phyloP scores from a whole-genome alignment of 2,113 vertebrate species.

The Tinamus guttatus region DNA sequence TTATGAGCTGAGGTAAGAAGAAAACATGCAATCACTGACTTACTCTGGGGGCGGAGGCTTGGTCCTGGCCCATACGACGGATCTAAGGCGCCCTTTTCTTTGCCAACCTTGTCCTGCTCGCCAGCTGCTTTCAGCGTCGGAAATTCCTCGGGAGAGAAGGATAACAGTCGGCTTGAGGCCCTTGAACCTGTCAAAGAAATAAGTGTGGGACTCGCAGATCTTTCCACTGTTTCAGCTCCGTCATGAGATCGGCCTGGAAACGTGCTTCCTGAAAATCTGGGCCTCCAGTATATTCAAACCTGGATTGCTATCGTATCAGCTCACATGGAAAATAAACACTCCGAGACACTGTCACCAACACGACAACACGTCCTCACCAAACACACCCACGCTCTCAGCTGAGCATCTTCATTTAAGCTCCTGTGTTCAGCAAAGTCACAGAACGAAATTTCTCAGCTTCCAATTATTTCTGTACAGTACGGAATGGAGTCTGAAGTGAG shows the following conservation, averaged over 20 bases:
- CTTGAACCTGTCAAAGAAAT: conserved; percentile 89
- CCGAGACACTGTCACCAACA: conserved; percentile 10
- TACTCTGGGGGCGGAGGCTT: conserved; percentile 99
- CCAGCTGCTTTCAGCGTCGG: conserved; percentile 99
- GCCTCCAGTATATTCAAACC: not conserved
- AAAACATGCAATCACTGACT: conserved; percentile 43
- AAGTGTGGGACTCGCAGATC: not conserved
- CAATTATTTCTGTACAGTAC: not conserved
- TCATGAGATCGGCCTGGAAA: not conserved
- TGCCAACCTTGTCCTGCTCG: conserved; percentile 99
- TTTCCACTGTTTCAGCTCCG: not conserved
- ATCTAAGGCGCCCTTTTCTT: conserved; percentile 99
- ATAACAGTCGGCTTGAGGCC: conserved; percentile 99
- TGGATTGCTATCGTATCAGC: not conserved
- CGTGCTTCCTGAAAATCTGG: not conserved
- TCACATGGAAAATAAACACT: not conserved
- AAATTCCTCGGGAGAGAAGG: conserved; percentile 99
- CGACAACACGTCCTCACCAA: not conserved
- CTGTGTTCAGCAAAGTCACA: not conserved
- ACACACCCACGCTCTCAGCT: conserved; percentile 3
- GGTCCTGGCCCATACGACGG: conserved; percentile 99
- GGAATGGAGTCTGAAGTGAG: not conserved
- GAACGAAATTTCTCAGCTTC: conserved; percentile 21
- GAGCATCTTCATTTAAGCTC: not conserved
- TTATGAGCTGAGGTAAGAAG: not conserved